Conservation (phyloP, 1,140 invertebrate genomes). For the Zaprionus nigranus region DNA sequence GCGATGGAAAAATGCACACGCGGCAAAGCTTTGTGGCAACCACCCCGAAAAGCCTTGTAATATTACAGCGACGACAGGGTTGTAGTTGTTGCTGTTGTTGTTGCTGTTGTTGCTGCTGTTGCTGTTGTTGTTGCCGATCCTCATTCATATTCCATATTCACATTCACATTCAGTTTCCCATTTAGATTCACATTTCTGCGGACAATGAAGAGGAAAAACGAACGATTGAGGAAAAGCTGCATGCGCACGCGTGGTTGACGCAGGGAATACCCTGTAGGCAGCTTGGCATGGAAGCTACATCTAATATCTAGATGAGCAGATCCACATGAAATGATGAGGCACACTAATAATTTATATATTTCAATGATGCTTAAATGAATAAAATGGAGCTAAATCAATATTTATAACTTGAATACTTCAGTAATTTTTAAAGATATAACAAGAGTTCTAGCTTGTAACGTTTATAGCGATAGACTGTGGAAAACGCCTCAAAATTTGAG, state of each 20-base stretch:
- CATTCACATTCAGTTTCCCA: conserved; percentile 11
- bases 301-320: too few species aligned
- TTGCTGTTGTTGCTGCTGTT: neutral
- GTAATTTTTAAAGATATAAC: neutral
- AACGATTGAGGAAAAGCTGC: neutral
- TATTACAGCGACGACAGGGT: conserved; percentile 26
- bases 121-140: conserved; percentile 3
- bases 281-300: too few species aligned
- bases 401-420: neutral
- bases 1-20: conserved; percentile 28
- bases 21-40: conserved; percentile 40
- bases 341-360: too few species aligned
- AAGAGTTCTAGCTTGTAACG: too few species aligned
- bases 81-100: conserved; percentile 13
- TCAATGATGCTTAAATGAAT: too few species aligned
- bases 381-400: too few species aligned
- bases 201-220: conserved; percentile 38
- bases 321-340: too few species aligned
- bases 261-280: neutral
- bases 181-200: conserved; percentile 11
- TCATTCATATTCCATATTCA: conserved; percentile 23
- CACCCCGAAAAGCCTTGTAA: conserved; percentile 27
- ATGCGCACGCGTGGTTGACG: neutral
- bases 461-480: too few species aligned
- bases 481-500: too few species aligned